These are phyloP conservation scores for Nomada lathburiana DNA, from an alignment of 2,888 invertebrate species.

Conservation along the genomic window DNA sequence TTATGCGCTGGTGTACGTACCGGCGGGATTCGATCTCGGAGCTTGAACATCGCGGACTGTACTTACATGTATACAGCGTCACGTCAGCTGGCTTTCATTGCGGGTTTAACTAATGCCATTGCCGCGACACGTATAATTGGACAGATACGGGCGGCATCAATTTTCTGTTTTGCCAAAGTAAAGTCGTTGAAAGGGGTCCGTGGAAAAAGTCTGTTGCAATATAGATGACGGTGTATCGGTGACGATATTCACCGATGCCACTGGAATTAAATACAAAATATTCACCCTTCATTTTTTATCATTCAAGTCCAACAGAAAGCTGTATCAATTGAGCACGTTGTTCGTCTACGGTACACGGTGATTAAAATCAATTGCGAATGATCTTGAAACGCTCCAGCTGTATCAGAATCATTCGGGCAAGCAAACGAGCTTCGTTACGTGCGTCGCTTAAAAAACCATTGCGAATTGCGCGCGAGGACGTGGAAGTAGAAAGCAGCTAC, in stretches of 20 bases:
- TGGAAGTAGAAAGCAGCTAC: conserved; percentile 12
- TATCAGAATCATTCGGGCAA: too few relatives aligned
- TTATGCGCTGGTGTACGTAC: conserved; percentile 7
- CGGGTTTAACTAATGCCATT: conserved; percentile 14
- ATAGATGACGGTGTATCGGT: too few relatives aligned
- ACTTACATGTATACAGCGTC: not conserved
- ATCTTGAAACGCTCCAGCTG: too few relatives aligned
- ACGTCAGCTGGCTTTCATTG: conserved; percentile 16
- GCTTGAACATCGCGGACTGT: not conserved
- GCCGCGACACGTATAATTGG: not conserved
- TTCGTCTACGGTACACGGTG: too few relatives aligned
- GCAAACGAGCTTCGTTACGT: not conserved
- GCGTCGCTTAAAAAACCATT: not conserved
- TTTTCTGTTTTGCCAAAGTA: not conserved
- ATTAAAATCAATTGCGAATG: too few relatives aligned
- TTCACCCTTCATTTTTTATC: too few relatives aligned
- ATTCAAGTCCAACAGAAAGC: too few relatives aligned
- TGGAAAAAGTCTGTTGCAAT: too few relatives aligned
- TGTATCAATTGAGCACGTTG: too few relatives aligned
- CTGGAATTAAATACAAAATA: too few relatives aligned
- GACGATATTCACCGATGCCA: too few relatives aligned
- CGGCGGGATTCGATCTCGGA: conserved; percentile 6
- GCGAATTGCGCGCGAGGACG: conserved; percentile 11
- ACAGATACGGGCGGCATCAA: not conserved
- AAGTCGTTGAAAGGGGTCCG: not conserved